Percentiles rank a stretch among this genome's conserved stretches.
Conservation (phyloP, 1,140 invertebrate species). For the Euura saliciscinereae region DNA sequence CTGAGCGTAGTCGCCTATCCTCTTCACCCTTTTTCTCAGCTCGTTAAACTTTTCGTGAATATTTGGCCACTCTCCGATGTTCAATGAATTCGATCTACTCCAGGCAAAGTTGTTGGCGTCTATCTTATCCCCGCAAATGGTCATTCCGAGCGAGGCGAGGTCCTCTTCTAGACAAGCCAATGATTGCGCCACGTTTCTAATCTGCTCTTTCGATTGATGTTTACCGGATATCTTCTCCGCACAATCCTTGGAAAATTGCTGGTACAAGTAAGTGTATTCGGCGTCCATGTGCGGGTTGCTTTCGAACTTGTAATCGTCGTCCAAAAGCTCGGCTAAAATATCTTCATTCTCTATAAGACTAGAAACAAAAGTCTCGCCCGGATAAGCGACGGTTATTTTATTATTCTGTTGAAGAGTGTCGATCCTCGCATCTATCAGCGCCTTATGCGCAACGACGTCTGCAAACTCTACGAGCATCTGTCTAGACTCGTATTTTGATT, state of each 20-base stretch:
- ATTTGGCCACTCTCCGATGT: conserved; percentile 39
- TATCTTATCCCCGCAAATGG: conserved; percentile 28
- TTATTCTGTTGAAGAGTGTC: conserved; percentile 56
- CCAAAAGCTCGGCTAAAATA: conserved; percentile 39
- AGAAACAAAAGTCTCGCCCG: conserved; percentile 43
- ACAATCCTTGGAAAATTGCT: conserved; percentile 65
- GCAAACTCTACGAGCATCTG: conserved; percentile 72
- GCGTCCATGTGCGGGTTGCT: conserved; percentile 60
- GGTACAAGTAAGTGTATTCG: conserved; percentile 68
- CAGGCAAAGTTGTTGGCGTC: conserved; percentile 20
- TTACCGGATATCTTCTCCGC: conserved; percentile 39
- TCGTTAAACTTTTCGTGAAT: conserved; percentile 48
- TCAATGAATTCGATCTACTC: conserved; percentile 15
- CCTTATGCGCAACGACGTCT: conserved; percentile 77
- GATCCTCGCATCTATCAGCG: conserved; percentile 75
- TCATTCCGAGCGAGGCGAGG: conserved; percentile 36
- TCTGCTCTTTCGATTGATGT: conserved; percentile 37
- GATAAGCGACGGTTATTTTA: conserved; percentile 23
- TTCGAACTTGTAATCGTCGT: conserved; percentile 46
- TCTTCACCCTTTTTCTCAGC: conserved; percentile 60
- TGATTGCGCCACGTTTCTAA: conserved; percentile 39
- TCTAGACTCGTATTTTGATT: conserved; percentile 55
- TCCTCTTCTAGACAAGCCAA: conserved; percentile 45
- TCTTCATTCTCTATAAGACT: conserved; percentile 51
- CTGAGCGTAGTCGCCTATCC: conserved; percentile 62